Evolutionary conservation across 2,797 vertebrate genomes (phyloP).

Genomic region (Taenioides sp.): DNA sequence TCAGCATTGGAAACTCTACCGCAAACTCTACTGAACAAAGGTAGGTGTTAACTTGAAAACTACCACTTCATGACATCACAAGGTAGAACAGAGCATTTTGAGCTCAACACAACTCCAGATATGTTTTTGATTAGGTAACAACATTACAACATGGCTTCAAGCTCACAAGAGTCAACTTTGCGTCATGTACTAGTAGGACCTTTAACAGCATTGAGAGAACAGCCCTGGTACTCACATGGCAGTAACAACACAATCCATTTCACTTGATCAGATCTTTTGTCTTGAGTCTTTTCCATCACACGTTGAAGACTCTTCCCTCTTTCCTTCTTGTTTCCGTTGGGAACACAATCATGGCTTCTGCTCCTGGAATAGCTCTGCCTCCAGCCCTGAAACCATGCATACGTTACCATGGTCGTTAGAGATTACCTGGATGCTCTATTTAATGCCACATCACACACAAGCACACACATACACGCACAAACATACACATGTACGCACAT

Average conservation of each 20-base stretch:
- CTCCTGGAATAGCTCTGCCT: slow-evolving; percentile 75
- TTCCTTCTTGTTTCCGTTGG: slow-evolving; percentile 56
- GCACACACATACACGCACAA: background rate
- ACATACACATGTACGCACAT: no score
- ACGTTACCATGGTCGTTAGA: slow-evolving; percentile 72
- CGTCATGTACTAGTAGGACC: no score
- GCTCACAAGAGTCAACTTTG: no score
- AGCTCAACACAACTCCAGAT: no score
- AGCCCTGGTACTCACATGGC: background rate
- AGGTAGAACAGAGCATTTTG: no score
- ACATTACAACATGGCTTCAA: no score
- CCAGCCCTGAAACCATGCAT: slow-evolving; percentile 75
- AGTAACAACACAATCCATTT: slow-evolving; percentile 29
- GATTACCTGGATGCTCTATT: slow-evolving; percentile 71
- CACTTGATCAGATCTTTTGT: slow-evolving; percentile 56
- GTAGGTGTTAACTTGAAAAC: no score
- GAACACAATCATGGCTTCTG: slow-evolving; percentile 69
- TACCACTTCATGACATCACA: no score
- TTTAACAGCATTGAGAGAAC: no score
- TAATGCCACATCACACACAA: slow-evolving; percentile 54
- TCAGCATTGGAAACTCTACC: no score
- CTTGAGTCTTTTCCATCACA: slow-evolving; percentile 43
- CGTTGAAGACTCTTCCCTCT: slow-evolving; percentile 50
- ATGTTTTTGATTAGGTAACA: no score
- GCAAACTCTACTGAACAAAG: no score